These are phyloP conservation scores for Falco concolor DNA, from an alignment of 2,797 vertebrate genomes.

Conservation along the genomic window DNA sequence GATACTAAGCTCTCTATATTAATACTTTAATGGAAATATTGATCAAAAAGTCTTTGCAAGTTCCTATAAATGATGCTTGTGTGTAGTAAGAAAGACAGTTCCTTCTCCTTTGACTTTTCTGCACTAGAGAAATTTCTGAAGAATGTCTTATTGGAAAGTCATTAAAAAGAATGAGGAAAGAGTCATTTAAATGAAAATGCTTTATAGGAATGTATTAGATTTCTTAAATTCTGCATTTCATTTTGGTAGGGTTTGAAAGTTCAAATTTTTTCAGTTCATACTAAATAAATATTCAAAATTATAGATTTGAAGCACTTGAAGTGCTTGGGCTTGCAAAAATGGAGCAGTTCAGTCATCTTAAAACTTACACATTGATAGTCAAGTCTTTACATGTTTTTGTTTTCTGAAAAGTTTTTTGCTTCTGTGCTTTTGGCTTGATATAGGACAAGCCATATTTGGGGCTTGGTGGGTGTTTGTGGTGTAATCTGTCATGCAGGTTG, in stretches of 20 bases:
- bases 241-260: not conserved
- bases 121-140: not conserved
- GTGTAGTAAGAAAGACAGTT: not conserved
- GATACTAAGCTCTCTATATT: not conserved
- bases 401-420: not conserved
- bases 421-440: not conserved
- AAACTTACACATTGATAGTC: not conserved
- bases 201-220: not conserved
- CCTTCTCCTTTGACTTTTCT: not conserved
- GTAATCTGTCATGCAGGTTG: not conserved
- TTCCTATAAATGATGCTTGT: not conserved
- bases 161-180: not conserved
- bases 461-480: not conserved
- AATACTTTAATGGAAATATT: not conserved
- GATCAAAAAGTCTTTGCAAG: not conserved
- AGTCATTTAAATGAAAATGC: not conserved
- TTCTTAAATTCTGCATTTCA: not conserved
- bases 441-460: not conserved
- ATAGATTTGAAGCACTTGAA: fast-evolving
- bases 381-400: not conserved
- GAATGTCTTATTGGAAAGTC: not conserved
- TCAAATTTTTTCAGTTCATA: not conserved
- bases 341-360: not conserved
- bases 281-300: not conserved
- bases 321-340: not conserved